phyloP scores from a whole-genome alignment of 1,140 invertebrate genomes.

The Rhopalosiphum padi region DNA sequence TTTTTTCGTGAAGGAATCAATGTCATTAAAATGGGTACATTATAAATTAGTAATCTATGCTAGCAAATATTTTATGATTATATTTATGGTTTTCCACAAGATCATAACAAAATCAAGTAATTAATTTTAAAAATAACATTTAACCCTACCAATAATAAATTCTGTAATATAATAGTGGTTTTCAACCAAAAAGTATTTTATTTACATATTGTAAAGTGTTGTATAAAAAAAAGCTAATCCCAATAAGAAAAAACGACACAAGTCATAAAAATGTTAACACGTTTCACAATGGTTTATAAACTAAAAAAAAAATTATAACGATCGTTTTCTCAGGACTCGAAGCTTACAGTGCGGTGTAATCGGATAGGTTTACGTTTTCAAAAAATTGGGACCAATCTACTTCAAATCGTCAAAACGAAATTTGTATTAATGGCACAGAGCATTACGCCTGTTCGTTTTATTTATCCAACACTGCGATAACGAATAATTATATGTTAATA shows the following conservation, averaged over 20 bases:
- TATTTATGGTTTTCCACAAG: neutral
- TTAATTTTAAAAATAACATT: neutral
- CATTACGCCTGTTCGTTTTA: neutral
- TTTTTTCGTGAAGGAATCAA: neutral
- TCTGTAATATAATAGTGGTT: too few relatives aligned
- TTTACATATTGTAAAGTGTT: neutral
- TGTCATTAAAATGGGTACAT: neutral
- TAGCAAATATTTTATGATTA: neutral
- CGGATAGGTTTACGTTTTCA: neutral
- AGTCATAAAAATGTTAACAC: neutral
- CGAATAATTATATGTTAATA: constrained; percentile 1
- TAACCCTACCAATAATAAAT: neutral
- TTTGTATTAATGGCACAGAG: neutral
- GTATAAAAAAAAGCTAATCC: neutral
- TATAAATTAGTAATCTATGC: neutral
- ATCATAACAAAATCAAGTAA: neutral
- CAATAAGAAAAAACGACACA: neutral
- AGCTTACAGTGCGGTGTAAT: neutral
- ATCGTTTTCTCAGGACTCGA: neutral
- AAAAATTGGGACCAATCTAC: neutral
- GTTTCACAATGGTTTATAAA: neutral
- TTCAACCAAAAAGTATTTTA: neutral
- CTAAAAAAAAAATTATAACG: neutral
- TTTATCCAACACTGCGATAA: neutral
- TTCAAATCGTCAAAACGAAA: neutral